A percentile compares a stretch with the other conserved stretches of the same genome.
Evolutionary conservation across 2,797 vertebrate genomes (phyloP).

Genomic region (Phylloscopus collybita): DNA sequence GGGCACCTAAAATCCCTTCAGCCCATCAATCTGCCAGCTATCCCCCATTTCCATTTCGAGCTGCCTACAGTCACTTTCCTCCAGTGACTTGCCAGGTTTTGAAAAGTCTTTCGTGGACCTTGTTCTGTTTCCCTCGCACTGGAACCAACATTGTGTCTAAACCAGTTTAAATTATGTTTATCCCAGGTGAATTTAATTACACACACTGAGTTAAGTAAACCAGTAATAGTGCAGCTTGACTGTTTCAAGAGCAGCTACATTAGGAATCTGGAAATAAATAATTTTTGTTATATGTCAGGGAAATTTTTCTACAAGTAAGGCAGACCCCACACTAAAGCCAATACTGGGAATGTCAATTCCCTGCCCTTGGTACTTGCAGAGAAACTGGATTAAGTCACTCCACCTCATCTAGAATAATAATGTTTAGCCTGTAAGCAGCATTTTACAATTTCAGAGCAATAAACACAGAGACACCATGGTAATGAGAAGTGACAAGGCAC

Average conservation of each 20-base stretch:
- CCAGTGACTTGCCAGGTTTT: neutral
- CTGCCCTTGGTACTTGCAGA: neutral
- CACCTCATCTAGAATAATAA: neutral
- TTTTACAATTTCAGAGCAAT: slow-evolving; percentile 39
- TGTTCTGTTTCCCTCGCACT: neutral
- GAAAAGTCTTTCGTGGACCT: neutral
- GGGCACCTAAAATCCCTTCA: neutral
- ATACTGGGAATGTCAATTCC: neutral
- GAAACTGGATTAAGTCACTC: neutral
- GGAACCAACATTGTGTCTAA: neutral
- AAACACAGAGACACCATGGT: neutral
- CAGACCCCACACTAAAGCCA: neutral
- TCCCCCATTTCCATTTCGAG: neutral
- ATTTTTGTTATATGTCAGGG: neutral
- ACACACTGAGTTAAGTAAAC: neutral
- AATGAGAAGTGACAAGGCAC: slow-evolving; percentile 38
- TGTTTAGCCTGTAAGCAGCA: neutral
- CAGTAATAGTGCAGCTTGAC: neutral
- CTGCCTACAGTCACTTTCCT: neutral
- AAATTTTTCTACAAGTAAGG: neutral
- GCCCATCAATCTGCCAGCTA: neutral
- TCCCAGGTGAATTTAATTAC: neutral
- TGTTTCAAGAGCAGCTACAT: neutral
- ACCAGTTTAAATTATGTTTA: neutral
- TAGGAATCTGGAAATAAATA: neutral